These are phyloP conservation scores for Pseudorhiza aurosa DNA, from an alignment of 30 jellyfish, hydroid and myxozoan species.

Conservation along the genomic window DNA sequence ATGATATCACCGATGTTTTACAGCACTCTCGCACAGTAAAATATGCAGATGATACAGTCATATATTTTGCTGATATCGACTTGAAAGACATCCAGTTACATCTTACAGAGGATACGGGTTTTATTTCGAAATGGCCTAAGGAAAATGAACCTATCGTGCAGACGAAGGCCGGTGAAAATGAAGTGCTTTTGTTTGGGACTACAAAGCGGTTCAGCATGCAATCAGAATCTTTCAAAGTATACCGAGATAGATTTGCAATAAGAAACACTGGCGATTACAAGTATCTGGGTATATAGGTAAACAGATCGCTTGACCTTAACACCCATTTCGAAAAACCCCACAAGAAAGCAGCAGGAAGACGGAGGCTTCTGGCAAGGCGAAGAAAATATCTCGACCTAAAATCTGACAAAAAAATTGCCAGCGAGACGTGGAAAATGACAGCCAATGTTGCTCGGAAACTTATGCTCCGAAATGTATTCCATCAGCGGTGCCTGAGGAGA, in stretches of 20 bases:
- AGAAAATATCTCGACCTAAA: constrained; percentile 58
- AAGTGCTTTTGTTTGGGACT: constrained; percentile 53
- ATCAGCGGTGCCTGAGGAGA: too few species aligned
- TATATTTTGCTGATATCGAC: constrained; percentile 46
- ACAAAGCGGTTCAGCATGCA: constrained; percentile 63
- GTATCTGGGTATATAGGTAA: constrained; percentile 58
- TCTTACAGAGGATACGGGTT: constrained; percentile 63
- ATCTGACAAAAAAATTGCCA: constrained; percentile 51
- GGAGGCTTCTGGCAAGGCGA: constrained; percentile 69
- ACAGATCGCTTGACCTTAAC: constrained; percentile 46
- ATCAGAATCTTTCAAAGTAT: constrained; percentile 38
- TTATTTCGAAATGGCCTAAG: constrained; percentile 46
- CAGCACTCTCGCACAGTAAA: constrained; percentile 48
- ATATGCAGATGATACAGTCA: constrained; percentile 63
- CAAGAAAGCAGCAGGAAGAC: constrained; percentile 72
- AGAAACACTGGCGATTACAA: constrained; percentile 56
- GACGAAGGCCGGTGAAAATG: constrained; percentile 62
- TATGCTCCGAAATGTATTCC: too few species aligned
- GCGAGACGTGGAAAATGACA: too few species aligned
- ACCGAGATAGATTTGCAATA: constrained; percentile 29
- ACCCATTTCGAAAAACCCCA: constrained; percentile 51
- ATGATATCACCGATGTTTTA: constrained; percentile 36
- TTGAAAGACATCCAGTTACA: constrained; percentile 34
- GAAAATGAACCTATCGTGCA: constrained; percentile 61
- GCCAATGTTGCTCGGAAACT: too few species aligned